Base-by-base conservation (phyloP, 2,888 invertebrate genomes). In the Eucera pruinosa region DNA sequence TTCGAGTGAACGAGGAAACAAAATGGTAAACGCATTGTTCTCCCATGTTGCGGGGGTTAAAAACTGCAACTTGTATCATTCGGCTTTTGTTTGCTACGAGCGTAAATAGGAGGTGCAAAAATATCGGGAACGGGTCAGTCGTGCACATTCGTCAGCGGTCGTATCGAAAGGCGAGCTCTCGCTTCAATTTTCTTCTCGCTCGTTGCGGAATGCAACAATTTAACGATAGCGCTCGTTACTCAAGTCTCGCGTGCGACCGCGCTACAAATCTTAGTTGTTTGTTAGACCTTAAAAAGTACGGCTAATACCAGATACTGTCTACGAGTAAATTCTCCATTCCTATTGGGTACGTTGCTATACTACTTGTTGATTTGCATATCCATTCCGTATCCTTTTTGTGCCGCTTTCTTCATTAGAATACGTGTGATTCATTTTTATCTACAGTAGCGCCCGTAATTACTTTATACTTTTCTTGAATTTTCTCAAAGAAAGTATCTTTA, bases 131-230 rank as follows among this genome's bases (percentile, higher is more conserved):
- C 27, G 6, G 58, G 27, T 43, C 11, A 13, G 9, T 13, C 18
- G 58, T 6, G 18, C 18, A 27, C 58, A 27, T 39, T 39, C 39
- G 39, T 39, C 27, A 27, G 18, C 23, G 9, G 13, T 15, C 15
- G 25, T 20, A 41, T 33, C 54, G 64, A 41, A 43, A 64, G 64
- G 47, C 57, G 23, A 33, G 45, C 30, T 20, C 18, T 36, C 11
- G 39, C n/a, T 50, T 39, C 39, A 41, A 61, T 60, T 60, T 67
- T 61, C 67, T 60, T 60, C 27, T 18, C 18, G 13, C 57, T 58
- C 23, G n/a, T n/a, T 20, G 11, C 57, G 25, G 57, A 43, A 58
- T n/a, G 25, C 27, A 27, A 27, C 41, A 43, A 58, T 58, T 58
- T 41, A 27, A 18, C n/a, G 25, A 43, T 41, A 7, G 25, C 58